These are phyloP conservation scores for Sinocyclocheilus maitianheensis DNA, from an alignment of 2,113 vertebrate species.

Conservation along the genomic window DNA sequence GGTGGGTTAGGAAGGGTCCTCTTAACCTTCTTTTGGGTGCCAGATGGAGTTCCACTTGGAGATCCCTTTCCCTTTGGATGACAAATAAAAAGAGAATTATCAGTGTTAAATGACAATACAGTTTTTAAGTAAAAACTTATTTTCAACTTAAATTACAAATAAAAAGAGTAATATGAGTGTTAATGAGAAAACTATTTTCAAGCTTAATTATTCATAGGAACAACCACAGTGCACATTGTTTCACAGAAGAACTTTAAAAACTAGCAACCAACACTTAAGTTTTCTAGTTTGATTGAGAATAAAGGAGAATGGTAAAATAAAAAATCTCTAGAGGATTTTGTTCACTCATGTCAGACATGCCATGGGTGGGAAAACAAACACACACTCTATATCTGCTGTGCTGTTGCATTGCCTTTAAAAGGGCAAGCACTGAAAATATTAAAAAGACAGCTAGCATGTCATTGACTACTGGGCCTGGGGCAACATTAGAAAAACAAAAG, in stretches of 20 bases:
- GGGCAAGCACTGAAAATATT: background rate
- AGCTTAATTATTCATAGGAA: background rate
- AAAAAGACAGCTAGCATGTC: background rate
- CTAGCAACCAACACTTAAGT: background rate
- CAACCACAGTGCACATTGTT: background rate
- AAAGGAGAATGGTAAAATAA: background rate
- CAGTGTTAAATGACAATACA: background rate
- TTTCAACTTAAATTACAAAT: background rate
- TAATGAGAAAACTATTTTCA: too few relatives aligned
- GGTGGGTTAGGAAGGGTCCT: constrained; percentile 96
- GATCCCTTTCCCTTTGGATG: constrained; percentile 80
- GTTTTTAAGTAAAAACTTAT: background rate
- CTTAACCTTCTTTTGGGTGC: constrained; percentile 95
- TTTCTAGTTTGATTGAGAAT: background rate
- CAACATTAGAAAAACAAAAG: constrained; percentile 4
- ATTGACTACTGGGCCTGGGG: constrained; percentile 5
- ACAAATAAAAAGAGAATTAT: too few relatives aligned
- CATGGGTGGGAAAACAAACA: background rate
- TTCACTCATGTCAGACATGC: background rate
- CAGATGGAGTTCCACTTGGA: constrained; percentile 80
- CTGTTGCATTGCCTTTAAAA: background rate
- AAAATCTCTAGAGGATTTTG: background rate
- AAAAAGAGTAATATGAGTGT: too few relatives aligned
- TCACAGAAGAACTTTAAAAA: background rate
- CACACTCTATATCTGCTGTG: background rate